These are phyloP conservation scores for Axea sp. DNA, from an alignment of 2,888 invertebrate species.

Conservation along the genomic window DNA sequence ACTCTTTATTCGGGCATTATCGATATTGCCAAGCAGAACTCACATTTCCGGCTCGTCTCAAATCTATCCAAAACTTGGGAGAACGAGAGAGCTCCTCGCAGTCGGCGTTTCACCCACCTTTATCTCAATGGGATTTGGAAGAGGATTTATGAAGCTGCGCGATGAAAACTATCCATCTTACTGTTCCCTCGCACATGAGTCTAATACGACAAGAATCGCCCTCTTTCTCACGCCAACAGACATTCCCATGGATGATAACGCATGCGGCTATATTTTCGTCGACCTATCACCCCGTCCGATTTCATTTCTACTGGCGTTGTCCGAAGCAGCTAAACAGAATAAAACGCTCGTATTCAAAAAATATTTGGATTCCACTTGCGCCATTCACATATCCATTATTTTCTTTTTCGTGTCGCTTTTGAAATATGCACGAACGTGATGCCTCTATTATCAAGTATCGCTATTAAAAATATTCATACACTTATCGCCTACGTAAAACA, in stretches of 20 bases:
- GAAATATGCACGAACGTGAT: constrained; percentile 25
- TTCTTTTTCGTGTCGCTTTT: constrained; percentile 2
- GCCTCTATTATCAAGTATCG: not conserved
- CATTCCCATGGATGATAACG: constrained; percentile 49
- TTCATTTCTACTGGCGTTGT: constrained; percentile 49
- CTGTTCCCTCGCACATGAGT: constrained; percentile 51
- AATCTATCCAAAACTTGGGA: constrained; percentile 23
- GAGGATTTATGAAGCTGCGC: constrained; percentile 70
- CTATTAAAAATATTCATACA: too few species aligned
- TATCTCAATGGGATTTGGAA: constrained; percentile 65
- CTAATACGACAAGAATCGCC: constrained; percentile 57
- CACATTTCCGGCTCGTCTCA: constrained; percentile 47
- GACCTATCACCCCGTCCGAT: constrained; percentile 50
- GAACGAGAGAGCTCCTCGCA: constrained; percentile 10
- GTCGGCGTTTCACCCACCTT: constrained; percentile 40
- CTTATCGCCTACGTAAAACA: too few species aligned
- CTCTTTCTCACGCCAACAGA: constrained; percentile 30
- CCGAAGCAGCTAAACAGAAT: constrained; percentile 37
- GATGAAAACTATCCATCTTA: constrained; percentile 75
- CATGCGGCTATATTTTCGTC: constrained; percentile 41
- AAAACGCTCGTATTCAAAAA: constrained; percentile 38
- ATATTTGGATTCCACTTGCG: constrained; percentile 18
- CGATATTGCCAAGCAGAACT: constrained; percentile 23
- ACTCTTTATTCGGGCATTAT: constrained; percentile 39
- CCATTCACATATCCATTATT: constrained; percentile 39